Percentiles rank a stretch among this genome's conserved stretches.
phyloP scores from a whole-genome alignment of 1,140 invertebrate genomes.

The Harpegnathos saltator region DNA sequence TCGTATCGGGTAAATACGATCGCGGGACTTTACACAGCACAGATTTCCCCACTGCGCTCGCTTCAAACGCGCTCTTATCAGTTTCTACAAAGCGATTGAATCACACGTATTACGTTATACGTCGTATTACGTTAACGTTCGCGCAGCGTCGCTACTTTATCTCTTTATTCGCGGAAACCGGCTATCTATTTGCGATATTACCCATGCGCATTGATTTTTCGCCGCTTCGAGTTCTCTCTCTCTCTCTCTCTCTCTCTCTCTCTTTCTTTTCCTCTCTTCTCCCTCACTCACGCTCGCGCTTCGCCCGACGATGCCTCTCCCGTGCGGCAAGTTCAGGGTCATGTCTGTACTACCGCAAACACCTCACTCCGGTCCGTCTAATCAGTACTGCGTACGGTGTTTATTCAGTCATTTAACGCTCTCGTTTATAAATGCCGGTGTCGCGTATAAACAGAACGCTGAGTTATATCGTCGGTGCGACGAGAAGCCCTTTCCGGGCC shows the following conservation, averaged over 20 bases:
- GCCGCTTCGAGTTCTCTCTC: background rate
- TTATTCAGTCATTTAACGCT: constrained; percentile 16
- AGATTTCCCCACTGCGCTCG: background rate
- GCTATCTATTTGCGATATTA: constrained; percentile 11
- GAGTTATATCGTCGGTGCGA: background rate
- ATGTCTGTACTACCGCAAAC: constrained; percentile 7
- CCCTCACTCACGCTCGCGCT: background rate
- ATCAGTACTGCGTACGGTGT: background rate
- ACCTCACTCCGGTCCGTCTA: constrained; percentile 4
- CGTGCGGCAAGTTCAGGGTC: constrained; percentile 44
- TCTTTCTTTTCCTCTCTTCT: no score
- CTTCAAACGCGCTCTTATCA: background rate
- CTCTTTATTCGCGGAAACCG: background rate
- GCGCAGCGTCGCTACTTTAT: background rate
- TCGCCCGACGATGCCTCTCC: background rate
- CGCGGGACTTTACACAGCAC: background rate
- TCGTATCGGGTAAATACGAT: background rate
- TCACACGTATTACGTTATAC: no score
- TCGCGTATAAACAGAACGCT: background rate
- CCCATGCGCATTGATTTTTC: background rate
- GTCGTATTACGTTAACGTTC: background rate
- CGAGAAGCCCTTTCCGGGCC: background rate
- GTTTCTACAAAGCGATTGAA: background rate
- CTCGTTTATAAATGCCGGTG: constrained; percentile 11
- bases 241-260: background rate